A percentile compares a stretch with the other conserved stretches of the same genome.
These are phyloP conservation scores for Neosalanx taihuensis DNA, from an alignment of 2,797 vertebrate genomes.

Conservation along the genomic window DNA sequence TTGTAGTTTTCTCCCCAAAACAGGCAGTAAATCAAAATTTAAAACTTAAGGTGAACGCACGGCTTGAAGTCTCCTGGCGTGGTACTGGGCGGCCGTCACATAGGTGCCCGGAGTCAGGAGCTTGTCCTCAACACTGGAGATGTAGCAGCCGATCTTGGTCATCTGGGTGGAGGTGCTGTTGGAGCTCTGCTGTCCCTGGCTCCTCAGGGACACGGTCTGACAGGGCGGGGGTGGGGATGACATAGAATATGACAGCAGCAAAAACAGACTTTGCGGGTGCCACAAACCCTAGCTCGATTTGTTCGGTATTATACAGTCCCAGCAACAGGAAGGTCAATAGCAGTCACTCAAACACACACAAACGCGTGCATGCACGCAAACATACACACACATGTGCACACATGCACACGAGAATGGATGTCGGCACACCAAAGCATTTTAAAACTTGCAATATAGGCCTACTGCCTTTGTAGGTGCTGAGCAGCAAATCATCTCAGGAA, in stretches of 20 bases:
- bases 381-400: not conserved
- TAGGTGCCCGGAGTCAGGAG: constrained; percentile 78
- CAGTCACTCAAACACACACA: not conserved
- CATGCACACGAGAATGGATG: not conserved
- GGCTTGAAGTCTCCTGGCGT: constrained; percentile 73
- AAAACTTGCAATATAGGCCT: too few relatives aligned
- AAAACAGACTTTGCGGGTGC: too few relatives aligned
- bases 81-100: constrained; percentile 78
- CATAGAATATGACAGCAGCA: too few relatives aligned
- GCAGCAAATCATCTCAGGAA: too few relatives aligned
- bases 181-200: constrained; percentile 75
- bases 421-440: not conserved
- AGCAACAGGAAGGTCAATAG: too few relatives aligned
- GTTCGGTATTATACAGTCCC: too few relatives aligned
- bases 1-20: not conserved
- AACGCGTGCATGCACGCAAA: not conserved
- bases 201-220: constrained; percentile 71
- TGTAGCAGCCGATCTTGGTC: constrained; percentile 82
- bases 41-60: constrained; percentile 67
- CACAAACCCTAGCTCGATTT: too few relatives aligned
- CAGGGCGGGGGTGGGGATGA: not conserved
- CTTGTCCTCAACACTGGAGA: constrained; percentile 82
- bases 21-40: not conserved
- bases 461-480: too few relatives aligned
- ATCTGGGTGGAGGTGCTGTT: constrained; percentile 84